Evolutionary conservation across 2,113 vertebrate species (phyloP).

Genomic region (Dolichallabes microphthalmus): DNA sequence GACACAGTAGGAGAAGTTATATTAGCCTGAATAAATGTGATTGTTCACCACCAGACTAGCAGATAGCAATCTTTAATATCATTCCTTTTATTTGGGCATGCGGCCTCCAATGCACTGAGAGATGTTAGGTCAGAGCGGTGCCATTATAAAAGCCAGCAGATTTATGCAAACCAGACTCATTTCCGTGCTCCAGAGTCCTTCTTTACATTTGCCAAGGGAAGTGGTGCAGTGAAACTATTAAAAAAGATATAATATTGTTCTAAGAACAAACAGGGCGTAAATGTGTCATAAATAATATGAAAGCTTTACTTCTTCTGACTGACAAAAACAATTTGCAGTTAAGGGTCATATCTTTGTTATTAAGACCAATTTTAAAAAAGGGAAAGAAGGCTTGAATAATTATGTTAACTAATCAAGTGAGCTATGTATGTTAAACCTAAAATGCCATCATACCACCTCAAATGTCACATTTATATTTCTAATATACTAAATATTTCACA

Average conservation of each 20-base stretch:
- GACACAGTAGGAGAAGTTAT: not conserved
- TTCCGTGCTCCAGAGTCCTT: not conserved
- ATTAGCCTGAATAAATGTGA: not conserved
- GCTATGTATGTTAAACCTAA: not conserved
- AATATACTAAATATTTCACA: too few relatives aligned
- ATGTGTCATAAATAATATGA: not conserved
- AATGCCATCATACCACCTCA: not conserved
- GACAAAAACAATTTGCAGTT: too few relatives aligned
- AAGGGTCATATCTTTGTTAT: not conserved
- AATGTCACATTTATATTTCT: too few relatives aligned
- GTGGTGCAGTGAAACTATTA: not conserved
- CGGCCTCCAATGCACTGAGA: not conserved
- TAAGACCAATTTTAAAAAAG: not conserved
- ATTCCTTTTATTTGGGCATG: constrained; percentile 23
- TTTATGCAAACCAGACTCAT: not conserved
- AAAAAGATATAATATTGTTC: not conserved
- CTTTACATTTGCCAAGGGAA: not conserved
- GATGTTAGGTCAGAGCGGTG: not conserved
- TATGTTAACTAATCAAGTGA: not conserved
- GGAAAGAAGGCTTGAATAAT: not conserved
- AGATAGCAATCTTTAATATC: constrained; percentile 41
- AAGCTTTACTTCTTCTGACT: not conserved
- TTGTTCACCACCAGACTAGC: not conserved
- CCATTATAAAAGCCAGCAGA: not conserved
- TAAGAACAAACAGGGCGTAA: not conserved